These are phyloP conservation scores for Hypanus sabinus DNA, from an alignment of 2,113 vertebrate genomes.

Conservation along the genomic window DNA sequence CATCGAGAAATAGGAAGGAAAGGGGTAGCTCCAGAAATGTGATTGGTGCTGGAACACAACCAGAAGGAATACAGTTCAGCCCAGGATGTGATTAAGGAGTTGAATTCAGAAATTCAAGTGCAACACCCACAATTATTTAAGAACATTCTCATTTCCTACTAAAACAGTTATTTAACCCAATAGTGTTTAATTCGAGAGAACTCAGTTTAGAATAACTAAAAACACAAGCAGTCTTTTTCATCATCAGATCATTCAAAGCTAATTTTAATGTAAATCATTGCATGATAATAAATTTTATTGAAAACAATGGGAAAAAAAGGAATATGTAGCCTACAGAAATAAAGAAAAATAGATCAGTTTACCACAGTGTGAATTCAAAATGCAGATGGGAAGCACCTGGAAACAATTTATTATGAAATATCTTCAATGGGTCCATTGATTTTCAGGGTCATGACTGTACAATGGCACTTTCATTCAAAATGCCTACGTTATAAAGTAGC, in stretches of 20 bases:
- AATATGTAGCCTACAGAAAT: not conserved
- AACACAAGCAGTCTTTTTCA: not conserved
- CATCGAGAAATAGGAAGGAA: not conserved
- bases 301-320: not conserved
- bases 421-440: not conserved
- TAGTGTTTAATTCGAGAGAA: not conserved
- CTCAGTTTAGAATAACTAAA: not conserved
- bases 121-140: not conserved
- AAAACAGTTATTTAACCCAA: not conserved
- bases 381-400: not conserved
- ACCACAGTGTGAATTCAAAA: not conserved
- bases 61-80: not conserved
- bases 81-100: not conserved
- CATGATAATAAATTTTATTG: not conserved
- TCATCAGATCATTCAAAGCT: not conserved
- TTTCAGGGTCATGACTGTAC: not conserved
- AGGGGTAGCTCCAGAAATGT: not conserved
- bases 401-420: slow-evolving; percentile 17
- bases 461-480: not conserved
- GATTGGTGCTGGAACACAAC: too few species aligned
- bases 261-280: not conserved
- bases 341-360: not conserved
- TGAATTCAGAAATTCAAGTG: not conserved
- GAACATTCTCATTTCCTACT: not conserved
- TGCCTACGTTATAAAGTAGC: not conserved